These are phyloP conservation scores for Semnornis frantzii DNA, from an alignment of 2,113 vertebrate species.

Conservation along the genomic window DNA sequence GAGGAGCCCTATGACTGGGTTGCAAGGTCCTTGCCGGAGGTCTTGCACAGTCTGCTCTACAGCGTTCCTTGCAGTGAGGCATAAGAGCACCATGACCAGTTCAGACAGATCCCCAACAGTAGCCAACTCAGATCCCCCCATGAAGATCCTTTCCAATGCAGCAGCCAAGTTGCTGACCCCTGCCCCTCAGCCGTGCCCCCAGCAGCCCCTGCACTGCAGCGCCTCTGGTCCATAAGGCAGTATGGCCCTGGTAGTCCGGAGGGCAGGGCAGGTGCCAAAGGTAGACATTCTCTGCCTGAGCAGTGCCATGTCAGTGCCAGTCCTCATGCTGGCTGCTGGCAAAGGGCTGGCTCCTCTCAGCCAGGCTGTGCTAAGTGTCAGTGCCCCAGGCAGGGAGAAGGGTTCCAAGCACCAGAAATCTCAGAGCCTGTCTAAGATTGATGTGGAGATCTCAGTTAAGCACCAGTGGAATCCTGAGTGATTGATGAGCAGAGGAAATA, in stretches of 20 bases:
- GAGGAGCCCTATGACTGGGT: too few relatives aligned
- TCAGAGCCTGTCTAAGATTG: not conserved
- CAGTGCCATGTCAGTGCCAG: not conserved
- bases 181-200: not conserved
- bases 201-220: not conserved
- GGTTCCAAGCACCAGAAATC: conserved; percentile 18
- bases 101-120: too few relatives aligned
- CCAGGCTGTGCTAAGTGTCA: conserved; percentile 40
- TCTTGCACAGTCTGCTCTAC: too few relatives aligned
- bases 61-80: too few relatives aligned
- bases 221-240: accelerated
- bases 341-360: conserved; percentile 7
- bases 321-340: conserved; percentile 31
- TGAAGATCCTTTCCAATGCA: not conserved
- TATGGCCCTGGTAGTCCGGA: not conserved
- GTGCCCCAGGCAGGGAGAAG: conserved; percentile 26
- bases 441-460: not conserved
- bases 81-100: too few relatives aligned
- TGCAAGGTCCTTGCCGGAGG: too few relatives aligned
- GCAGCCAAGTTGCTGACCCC: not conserved
- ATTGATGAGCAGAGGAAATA: conserved; percentile 49
- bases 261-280: conserved; percentile 3
- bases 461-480: not conserved
- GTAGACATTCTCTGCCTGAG: conserved; percentile 1
- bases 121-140: too few relatives aligned